Evolutionary conservation across 2,113 vertebrate species (phyloP), one percentile per base, ranked within the genome.

Genomic region (Tylochromis polylepis): DNA sequence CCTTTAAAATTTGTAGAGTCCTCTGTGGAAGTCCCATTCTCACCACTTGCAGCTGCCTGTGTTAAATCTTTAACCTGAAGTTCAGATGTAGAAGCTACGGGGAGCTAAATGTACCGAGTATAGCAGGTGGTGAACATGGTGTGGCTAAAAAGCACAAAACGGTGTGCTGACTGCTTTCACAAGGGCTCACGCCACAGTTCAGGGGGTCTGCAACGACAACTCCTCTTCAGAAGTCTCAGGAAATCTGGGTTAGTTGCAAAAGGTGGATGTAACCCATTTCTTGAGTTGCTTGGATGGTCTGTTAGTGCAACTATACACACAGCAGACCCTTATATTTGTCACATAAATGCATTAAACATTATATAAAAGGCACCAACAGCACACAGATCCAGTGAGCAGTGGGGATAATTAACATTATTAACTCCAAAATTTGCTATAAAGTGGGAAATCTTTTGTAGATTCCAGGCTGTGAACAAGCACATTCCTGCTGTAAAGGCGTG

Each of bases 101-200:
- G 65, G n/a, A 70, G 65, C n/a, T 24, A 70, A 24, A 70, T 70
- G 2, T 70, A 10, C 4, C 0, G 12, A 70, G 15, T 41, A 70
- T 9, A 41, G 65, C 65, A 70, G 15, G 36, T 0, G 38, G 65
- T 24, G 65, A 70, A 70, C n/a, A 70, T 24, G 65, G 11, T 27
- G n/a, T 70, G 65, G 38, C 15, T 43, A 24, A 43, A 70, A 70
- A 67, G 62, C 34, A 22, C 62, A 22, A 14, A 38, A 65, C 6
- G 0, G 20, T 38, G 34, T 14, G 20, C 60, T n/a, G 20, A 65
- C 6, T 67, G 11, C 20, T 11, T 38, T 67, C 6, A 67, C 2
- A 38, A 67, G 6, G 34, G 6, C 60, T 65, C 60, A 38, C 20
- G n/a, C 34, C 0, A n/a, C 34, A 65, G 34, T 0, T 65, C 34